Conservation (phyloP, 2,113 vertebrate species). For the Rhodinocichla rosea region DNA sequence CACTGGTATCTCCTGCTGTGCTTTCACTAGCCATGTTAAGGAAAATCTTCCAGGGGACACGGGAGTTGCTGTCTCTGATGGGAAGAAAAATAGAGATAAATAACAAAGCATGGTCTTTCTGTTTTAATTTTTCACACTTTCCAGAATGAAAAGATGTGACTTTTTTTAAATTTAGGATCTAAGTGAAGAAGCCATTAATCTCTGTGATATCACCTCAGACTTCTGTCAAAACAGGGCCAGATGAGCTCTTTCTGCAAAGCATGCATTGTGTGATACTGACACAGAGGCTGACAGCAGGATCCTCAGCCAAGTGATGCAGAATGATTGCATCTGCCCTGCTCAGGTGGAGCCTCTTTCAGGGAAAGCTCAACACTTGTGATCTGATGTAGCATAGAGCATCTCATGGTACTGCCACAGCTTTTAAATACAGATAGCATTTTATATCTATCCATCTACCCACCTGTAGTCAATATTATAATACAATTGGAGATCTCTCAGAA, state of each 20-base stretch:
- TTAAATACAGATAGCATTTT: background rate
- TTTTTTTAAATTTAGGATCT: background rate
- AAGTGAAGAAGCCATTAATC: background rate
- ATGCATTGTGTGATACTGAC: background rate
- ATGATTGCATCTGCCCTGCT: background rate
- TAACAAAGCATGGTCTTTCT: background rate
- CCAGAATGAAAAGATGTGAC: background rate
- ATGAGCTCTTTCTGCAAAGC: background rate
- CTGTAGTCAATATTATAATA: no score
- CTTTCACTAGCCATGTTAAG: background rate
- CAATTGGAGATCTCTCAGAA: background rate
- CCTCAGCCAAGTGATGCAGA: background rate
- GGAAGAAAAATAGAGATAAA: background rate
- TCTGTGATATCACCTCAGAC: background rate
- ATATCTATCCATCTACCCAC: background rate
- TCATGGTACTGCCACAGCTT: background rate
- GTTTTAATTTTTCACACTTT: background rate
- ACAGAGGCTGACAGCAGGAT: background rate
- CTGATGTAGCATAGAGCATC: background rate
- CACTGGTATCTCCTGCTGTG: background rate
- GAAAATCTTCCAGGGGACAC: background rate
- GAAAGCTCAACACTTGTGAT: background rate
- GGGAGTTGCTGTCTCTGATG: background rate
- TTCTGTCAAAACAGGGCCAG: background rate
- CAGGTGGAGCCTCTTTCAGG: background rate